Evolutionary conservation across 37 sponge, comb jelly and placozoan species (phyloP).

Genomic region (Corticium candelabrum): DNA sequence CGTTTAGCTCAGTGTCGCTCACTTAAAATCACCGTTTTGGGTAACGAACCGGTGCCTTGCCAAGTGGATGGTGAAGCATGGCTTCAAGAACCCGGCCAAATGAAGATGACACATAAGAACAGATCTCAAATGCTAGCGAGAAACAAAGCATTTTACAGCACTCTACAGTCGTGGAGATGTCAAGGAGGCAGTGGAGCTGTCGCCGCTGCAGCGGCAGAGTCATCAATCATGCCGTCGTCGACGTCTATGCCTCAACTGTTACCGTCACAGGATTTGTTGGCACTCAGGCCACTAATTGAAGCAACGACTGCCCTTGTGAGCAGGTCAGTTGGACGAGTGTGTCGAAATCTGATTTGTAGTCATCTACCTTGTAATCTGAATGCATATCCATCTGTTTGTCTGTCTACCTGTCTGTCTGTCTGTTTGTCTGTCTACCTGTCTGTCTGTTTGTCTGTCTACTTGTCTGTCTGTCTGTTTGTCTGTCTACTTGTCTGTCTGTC

Average conservation of each 20-base stretch:
- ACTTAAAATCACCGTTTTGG: constrained; percentile 43
- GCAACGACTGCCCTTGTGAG: constrained; percentile 24
- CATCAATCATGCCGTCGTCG: no score
- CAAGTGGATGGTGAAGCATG: constrained; percentile 98
- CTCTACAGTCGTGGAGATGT: constrained; percentile 61
- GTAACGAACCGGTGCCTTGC: constrained; percentile 42
- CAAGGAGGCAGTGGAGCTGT: background rate
- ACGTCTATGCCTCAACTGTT: background rate
- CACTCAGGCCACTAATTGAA: constrained; percentile 26
- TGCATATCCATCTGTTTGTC: no score
- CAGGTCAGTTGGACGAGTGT: constrained; percentile 20
- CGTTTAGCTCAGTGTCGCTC: constrained; percentile 55
- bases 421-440: no score
- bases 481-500: no score
- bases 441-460: no score
- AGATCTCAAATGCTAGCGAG: constrained; percentile 71
- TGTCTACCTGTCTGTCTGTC: no score
- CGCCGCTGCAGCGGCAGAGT: no score
- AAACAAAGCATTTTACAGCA: constrained; percentile 59
- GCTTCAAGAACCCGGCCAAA: constrained; percentile 86
- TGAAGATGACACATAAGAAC: constrained; percentile 78
- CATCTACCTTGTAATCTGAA: no score
- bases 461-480: no score
- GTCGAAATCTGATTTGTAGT: no score
- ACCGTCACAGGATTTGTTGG: constrained; percentile 6